Conservation (phyloP, 2,888 invertebrate genomes). For the Trichogramma evanescens region DNA sequence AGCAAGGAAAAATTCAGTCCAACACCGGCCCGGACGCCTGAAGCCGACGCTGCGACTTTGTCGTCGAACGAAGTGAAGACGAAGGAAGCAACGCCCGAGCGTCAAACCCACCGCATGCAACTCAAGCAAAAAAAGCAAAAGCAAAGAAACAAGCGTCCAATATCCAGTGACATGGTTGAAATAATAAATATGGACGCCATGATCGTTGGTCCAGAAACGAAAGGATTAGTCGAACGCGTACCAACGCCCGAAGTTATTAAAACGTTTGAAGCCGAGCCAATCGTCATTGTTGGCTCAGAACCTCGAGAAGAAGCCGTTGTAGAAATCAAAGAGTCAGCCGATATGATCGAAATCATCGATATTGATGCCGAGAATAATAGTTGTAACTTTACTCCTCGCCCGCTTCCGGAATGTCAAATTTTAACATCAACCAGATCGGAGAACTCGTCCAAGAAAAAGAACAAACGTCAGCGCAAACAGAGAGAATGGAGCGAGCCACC, state of each 20-base stretch:
- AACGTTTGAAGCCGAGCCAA: not conserved
- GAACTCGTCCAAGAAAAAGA: too few species aligned
- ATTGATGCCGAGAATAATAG: slow-evolving; percentile 30
- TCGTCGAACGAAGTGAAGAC: slow-evolving; percentile 24
- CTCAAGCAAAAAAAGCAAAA: slow-evolving; percentile 13
- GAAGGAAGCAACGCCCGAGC: not conserved
- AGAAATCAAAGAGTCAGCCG: slow-evolving; percentile 10
- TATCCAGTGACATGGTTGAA: slow-evolving; percentile 19
- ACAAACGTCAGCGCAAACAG: too few species aligned
- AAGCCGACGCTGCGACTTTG: slow-evolving; percentile 30
- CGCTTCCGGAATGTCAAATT: not conserved
- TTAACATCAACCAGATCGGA: too few species aligned
- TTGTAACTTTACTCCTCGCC: not conserved
- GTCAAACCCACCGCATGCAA: too few species aligned
- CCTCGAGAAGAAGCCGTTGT: not conserved
- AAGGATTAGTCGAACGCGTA: not conserved
- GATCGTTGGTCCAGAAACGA: not conserved
- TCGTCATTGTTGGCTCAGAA: not conserved
- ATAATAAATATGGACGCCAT: slow-evolving; percentile 24
- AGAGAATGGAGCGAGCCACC: slow-evolving; percentile 26
- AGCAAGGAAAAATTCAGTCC: slow-evolving; percentile 12
- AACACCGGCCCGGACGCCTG: not conserved
- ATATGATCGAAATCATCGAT: slow-evolving; percentile 37
- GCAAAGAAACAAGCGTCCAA: slow-evolving; percentile 7
- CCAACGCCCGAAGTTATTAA: not conserved